Evolutionary conservation across 2,113 vertebrate species (phyloP).

Genomic region (Ciconia stormi): DNA sequence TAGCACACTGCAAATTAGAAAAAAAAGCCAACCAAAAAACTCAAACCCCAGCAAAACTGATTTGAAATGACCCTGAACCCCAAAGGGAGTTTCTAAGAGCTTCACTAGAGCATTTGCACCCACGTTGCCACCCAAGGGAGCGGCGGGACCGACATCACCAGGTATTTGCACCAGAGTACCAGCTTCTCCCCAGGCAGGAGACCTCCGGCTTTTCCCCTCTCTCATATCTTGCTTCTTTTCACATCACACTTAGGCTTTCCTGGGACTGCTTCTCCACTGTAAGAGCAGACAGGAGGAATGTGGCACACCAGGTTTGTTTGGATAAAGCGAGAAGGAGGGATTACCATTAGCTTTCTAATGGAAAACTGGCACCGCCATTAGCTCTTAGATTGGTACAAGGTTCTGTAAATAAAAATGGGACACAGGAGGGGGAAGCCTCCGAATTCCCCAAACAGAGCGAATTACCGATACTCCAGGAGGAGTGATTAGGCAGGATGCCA

Average conservation of each 20-base stretch:
- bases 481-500: not conserved
- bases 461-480: not conserved
- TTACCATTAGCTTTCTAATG: not conserved
- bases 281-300: conserved; percentile 9
- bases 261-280: not conserved
- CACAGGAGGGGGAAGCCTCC: not conserved
- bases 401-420: not conserved
- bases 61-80: not conserved
- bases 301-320: conserved; percentile 12
- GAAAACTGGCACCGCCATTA: rapidly evolving
- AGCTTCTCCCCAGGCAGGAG: not conserved
- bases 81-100: not conserved
- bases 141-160: rapidly evolving
- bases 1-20: not conserved
- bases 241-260: not conserved
- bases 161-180: not conserved
- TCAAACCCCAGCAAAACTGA: not conserved
- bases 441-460: rapidly evolving
- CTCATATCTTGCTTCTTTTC: not conserved
- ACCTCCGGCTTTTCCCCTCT: not conserved
- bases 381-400: not conserved
- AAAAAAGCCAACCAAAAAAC: not conserved
- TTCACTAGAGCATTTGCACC: not conserved
- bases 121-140: not conserved
- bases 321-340: not conserved